These are phyloP conservation scores for Melanotaenia nigrans DNA, from an alignment of 2,797 vertebrate genomes.

Conservation along the genomic window DNA sequence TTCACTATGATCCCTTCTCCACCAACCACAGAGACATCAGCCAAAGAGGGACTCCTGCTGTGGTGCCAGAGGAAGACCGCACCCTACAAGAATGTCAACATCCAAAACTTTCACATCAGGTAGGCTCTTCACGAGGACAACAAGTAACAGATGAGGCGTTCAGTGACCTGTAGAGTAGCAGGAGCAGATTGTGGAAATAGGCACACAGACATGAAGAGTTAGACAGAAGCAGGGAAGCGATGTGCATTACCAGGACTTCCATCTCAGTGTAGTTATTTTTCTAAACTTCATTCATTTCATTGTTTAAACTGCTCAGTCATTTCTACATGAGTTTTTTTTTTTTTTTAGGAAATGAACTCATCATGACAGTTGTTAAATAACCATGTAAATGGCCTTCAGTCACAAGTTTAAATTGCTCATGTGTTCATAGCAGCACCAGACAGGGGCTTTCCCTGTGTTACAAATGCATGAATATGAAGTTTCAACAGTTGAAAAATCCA, in stretches of 20 bases:
- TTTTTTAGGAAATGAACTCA: neutral
- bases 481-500: neutral
- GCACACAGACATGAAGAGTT: neutral
- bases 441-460: neutral
- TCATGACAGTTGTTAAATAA: neutral
- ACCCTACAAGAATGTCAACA: constrained; percentile 99
- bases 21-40: constrained; percentile 89
- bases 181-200: neutral
- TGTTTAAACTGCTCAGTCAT: neutral
- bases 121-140: constrained; percentile 51
- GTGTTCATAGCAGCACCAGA: no score
- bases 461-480: neutral
- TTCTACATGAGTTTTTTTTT: neutral
- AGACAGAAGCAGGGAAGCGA: constrained; percentile 1
- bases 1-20: constrained; percentile 47
- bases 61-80: constrained; percentile 99
- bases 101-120: constrained; percentile 99
- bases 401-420: no score
- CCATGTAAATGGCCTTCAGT: no score
- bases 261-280: no score
- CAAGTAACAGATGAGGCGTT: neutral
- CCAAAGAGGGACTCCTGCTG: constrained; percentile 95
- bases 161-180: neutral
- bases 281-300: neutral
- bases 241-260: no score